Percentiles rank a stretch among this genome's conserved stretches.
These are phyloP conservation scores for Mesorhabditis sp. DNA, from an alignment of 2,888 invertebrate species.

Conservation along the genomic window DNA sequence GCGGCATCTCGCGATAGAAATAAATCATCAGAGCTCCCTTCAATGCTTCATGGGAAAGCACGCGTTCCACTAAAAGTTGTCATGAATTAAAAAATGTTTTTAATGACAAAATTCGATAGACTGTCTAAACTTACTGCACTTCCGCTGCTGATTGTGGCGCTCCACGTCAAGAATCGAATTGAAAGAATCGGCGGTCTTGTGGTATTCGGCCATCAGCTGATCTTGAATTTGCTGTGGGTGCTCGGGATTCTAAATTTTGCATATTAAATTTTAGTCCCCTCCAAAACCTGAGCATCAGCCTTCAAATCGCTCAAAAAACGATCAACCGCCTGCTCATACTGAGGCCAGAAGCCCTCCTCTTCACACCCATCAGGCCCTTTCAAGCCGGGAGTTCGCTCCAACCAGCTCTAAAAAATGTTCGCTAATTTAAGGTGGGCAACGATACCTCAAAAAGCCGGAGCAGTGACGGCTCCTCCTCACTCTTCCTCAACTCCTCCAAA, in stretches of 20 bases:
- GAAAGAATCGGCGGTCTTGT: slow-evolving; percentile 62
- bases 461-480: slow-evolving; percentile 79
- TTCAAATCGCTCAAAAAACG: slow-evolving; percentile 67
- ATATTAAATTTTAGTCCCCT: not conserved
- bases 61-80: slow-evolving; percentile 67
- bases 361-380: slow-evolving; percentile 62
- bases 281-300: slow-evolving; percentile 54
- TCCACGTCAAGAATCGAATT: slow-evolving; percentile 64
- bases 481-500: slow-evolving; percentile 38
- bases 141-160: slow-evolving; percentile 77
- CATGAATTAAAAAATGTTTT: not conserved
- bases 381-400: slow-evolving; percentile 88
- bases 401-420: slow-evolving; percentile 40
- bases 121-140: slow-evolving; percentile 67
- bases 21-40: slow-evolving; percentile 98
- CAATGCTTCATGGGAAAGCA: slow-evolving; percentile 83
- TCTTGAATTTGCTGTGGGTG: slow-evolving; percentile 64
- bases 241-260: slow-evolving; percentile 65
- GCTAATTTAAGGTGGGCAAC: not conserved
- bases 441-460: slow-evolving; percentile 74
- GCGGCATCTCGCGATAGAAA: slow-evolving; percentile 86
- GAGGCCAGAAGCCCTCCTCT: slow-evolving; percentile 90
- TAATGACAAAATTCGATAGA: not conserved
- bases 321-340: slow-evolving; percentile 69
- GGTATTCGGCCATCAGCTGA: slow-evolving; percentile 58